Evolutionary conservation across 2,113 vertebrate genomes (phyloP), one percentile per base, ranked within the genome.

Genomic region (Synchiropus splendidus): DNA sequence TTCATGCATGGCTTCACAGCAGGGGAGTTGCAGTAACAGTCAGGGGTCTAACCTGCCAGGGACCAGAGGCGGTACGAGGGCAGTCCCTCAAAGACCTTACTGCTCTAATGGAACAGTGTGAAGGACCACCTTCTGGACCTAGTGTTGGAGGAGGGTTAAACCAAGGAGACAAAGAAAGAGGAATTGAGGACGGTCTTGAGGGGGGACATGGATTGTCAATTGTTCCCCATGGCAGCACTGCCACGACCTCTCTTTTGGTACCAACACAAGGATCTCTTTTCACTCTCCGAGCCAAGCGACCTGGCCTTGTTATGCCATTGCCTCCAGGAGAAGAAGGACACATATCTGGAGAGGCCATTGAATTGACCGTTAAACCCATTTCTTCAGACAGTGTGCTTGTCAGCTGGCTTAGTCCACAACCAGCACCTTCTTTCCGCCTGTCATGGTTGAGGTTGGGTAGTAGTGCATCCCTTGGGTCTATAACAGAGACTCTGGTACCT

Each of bases 401-500:
- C 58, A 92, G 86, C 0, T 94, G 92, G 91, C 79, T 89, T 53
- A 82, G 87, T 27, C 74, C 69, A 3, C 70, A 85, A 4, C 85
- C 89, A 0, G 73, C 79, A 12, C 89, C 90, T 2, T 92, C 92
- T 6, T 87, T 93, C 63, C 83, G 92, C 34, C 75, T 96, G 16
- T 94, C 92, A 6, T 95, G 92, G 92, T 67, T 92, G 9, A 86
- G 89, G 45, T 70, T 95, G 42, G 90, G 90, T 30, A 90, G 85
- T 64, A 92, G 82, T 63, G 88, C 81, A 0, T 88, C 88, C 1
- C 83, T 92, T 27, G 91, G 91, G 18, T 90, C 89, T 34, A 93
- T 93, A 50, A 94, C 91, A 5, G 92, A 96, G 78, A 94, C 92
- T 8, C 68, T 95, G 39, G 92, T 96, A 50, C 87, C 88, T 49